These are phyloP conservation scores for Nephila pilipes DNA, from an alignment of 1,140 invertebrate species.

Conservation along the genomic window DNA sequence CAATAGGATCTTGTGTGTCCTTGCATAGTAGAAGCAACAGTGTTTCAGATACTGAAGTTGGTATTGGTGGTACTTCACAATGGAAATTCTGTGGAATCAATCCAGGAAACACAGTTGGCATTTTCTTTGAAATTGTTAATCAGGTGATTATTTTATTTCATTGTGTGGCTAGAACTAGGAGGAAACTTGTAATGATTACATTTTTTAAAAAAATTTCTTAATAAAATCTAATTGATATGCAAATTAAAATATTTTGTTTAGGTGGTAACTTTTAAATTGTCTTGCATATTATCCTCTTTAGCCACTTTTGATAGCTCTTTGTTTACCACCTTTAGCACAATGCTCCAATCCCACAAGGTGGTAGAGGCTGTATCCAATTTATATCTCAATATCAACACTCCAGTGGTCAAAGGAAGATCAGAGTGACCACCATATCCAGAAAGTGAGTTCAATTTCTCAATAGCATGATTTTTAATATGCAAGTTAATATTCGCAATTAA, in stretches of 20 bases:
- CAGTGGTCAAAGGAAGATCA: conserved; percentile 95
- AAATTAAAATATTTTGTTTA: no score
- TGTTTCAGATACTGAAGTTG: conserved; percentile 98
- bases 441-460: conserved; percentile 85
- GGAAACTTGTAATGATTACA: no score
- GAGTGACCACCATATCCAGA: conserved; percentile 97
- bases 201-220: no score
- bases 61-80: conserved; percentile 97
- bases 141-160: conserved; percentile 83
- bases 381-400: conserved; percentile 99
- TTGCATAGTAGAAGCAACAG: conserved; percentile 93
- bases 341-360: conserved; percentile 96
- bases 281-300: no score
- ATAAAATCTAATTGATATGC: no score
- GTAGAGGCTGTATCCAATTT: conserved; percentile 97
- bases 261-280: no score
- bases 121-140: conserved; percentile 99
- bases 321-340: conserved; percentile 86
- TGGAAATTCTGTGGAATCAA: conserved; percentile 99
- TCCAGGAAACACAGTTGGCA: conserved; percentile 94
- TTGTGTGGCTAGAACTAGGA: neutral
- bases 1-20: conserved; percentile 97
- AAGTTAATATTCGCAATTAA: no score
- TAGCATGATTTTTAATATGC: no score
- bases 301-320: no score